phyloP scores from a whole-genome alignment of 2,888 invertebrate species.

The Pandemis heparana region DNA sequence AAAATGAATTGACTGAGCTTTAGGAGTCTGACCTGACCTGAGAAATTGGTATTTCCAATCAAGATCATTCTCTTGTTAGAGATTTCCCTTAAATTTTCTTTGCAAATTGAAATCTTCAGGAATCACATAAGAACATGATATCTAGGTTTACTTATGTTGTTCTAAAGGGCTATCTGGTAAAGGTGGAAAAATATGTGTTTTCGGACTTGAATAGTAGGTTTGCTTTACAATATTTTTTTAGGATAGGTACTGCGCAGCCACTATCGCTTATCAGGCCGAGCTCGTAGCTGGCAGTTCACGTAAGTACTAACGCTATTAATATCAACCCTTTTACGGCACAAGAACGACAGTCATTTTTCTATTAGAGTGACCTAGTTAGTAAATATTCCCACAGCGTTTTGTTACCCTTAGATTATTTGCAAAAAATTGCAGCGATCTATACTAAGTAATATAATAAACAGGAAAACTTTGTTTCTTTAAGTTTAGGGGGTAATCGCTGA shows the following conservation, averaged over 20 bases:
- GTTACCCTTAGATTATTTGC: not conserved
- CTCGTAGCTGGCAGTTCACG: conserved; percentile 1
- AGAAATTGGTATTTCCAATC: conserved; percentile 1
- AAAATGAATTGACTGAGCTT: not conserved
- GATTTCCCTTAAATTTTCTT: conserved; percentile 6
- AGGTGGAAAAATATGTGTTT: not conserved
- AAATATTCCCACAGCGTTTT: not conserved
- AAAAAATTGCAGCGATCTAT: not conserved
- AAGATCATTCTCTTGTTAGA: not conserved
- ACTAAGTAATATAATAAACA: not conserved
- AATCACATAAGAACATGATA: not conserved
- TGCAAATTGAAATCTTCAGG: not conserved
- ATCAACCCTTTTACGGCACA: conserved; percentile 11
- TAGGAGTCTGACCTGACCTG: not conserved
- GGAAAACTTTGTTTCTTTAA: too few species aligned
- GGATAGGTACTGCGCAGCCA: not conserved
- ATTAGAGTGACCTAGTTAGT: not conserved
- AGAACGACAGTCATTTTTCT: conserved; percentile 7
- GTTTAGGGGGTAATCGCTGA: too few species aligned
- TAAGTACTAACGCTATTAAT: conserved; percentile 12
- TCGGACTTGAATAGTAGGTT: conserved; percentile 2
- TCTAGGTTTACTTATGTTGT: not conserved
- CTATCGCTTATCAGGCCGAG: conserved; percentile 5
- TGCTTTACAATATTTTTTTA: conserved; percentile 3
- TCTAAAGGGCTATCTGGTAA: not conserved